A percentile compares a stretch with the other conserved stretches of the same genome.
phyloP scores from a whole-genome alignment of 2,113 vertebrate species.

The Xyrauchen texanus region DNA sequence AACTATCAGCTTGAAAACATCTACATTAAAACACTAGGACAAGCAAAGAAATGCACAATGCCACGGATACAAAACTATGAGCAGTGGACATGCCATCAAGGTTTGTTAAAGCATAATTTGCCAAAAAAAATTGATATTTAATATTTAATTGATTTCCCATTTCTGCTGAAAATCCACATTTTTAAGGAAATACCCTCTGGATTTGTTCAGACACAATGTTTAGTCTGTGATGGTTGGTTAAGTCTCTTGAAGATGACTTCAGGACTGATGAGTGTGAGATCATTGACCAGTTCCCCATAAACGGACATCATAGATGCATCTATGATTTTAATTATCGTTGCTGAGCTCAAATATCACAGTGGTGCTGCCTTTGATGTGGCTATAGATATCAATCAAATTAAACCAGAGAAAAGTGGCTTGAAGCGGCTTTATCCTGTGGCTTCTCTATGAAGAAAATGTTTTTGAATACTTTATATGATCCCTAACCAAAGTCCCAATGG shows the following conservation, averaged over 20 bases:
- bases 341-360: constrained; percentile 68
- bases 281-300: constrained; percentile 55
- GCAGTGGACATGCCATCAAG: no score
- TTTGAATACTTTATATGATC: constrained; percentile 61
- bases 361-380: constrained; percentile 69
- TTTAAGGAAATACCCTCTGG: no score
- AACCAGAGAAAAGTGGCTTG: constrained; percentile 15
- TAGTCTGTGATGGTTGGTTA: not conserved
- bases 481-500: constrained; percentile 40
- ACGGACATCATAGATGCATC: constrained; percentile 4
- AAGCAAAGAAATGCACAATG: no score
- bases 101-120: no score
- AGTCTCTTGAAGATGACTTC: constrained; percentile 24
- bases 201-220: not conserved
- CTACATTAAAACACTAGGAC: no score
- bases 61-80: no score
- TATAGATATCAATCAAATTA: constrained; percentile 61
- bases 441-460: constrained; percentile 66
- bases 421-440: constrained; percentile 59
- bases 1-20: no score
- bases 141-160: no score
- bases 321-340: constrained; percentile 56
- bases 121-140: no score
- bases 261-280: constrained; percentile 30
- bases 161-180: no score